Evolutionary conservation across 2,113 vertebrate genomes (phyloP).

Genomic region (Porphyrio hochstetteri): DNA sequence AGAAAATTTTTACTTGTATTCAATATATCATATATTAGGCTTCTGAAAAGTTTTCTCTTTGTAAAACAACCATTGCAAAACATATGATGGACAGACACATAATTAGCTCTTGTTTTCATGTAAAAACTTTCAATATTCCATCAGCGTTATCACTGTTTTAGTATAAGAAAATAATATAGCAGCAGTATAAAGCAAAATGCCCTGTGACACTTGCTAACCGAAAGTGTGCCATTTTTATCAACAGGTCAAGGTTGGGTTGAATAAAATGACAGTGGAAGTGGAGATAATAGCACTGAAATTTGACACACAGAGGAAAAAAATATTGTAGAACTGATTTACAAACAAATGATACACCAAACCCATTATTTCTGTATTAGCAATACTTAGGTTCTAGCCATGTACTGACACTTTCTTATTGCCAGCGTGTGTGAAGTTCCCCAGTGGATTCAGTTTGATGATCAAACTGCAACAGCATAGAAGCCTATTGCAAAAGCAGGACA

Average conservation of each 20-base stretch:
- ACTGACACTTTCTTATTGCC: neutral
- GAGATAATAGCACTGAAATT: neutral
- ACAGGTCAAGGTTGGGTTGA: neutral
- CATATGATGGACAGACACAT: neutral
- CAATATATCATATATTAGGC: neutral
- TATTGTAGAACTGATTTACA: neutral
- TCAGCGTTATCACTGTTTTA: neutral
- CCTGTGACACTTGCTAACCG: neutral
- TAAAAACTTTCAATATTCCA: neutral
- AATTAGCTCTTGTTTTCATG: neutral
- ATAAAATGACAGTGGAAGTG: neutral
- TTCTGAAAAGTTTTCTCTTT: neutral
- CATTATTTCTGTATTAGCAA: neutral
- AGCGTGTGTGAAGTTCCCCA: neutral
- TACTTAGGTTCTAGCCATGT: neutral
- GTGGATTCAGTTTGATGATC: neutral
- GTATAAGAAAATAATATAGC: neutral
- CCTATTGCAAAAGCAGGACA: neutral
- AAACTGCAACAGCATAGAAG: neutral
- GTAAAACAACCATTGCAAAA: neutral
- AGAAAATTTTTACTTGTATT: neutral
- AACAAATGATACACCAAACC: neutral
- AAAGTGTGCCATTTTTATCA: neutral
- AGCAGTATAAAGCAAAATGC: neutral
- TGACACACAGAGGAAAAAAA: neutral